Conservation (phyloP, 2,113 vertebrate species). For the Setophaga petechia region DNA sequence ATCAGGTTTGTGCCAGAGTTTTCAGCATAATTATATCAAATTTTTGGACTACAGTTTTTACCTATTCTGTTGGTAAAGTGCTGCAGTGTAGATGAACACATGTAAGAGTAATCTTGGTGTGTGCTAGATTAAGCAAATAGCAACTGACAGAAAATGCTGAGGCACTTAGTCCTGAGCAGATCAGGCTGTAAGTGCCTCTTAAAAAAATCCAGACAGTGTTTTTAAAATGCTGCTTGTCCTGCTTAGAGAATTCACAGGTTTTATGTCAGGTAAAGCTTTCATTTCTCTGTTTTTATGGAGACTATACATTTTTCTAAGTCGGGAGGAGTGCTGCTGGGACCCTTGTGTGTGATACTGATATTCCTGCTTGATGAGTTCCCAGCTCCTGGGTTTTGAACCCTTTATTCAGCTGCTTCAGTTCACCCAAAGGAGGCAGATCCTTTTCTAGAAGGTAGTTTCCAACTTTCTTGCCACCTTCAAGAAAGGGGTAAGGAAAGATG, state of each 20-base stretch:
- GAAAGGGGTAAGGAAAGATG: not conserved
- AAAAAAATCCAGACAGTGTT: not conserved
- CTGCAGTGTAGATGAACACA: not conserved
- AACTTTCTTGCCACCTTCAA: not conserved
- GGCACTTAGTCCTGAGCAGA: not conserved
- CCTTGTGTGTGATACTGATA: not conserved
- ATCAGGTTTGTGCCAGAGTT: not conserved
- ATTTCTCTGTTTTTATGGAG: not conserved
- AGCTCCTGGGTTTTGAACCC: not conserved
- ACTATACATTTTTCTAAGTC: rapidly evolving
- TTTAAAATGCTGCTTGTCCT: not conserved
- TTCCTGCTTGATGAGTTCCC: not conserved
- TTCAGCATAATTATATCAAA: not conserved
- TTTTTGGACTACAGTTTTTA: not conserved
- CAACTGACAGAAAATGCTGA: not conserved
- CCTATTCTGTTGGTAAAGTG: not conserved
- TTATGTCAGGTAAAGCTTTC: not conserved
- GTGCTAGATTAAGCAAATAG: not conserved
- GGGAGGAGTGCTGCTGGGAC: not conserved
- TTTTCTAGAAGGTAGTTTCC: not conserved
- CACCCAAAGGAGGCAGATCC: not conserved
- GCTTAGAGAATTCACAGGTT: not conserved
- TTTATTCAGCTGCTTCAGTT: not conserved
- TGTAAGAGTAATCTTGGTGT: not conserved
- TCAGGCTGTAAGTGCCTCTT: not conserved